Base-by-base conservation (phyloP, 1,140 invertebrate genomes). In the Acromyrmex echinatior region DNA sequence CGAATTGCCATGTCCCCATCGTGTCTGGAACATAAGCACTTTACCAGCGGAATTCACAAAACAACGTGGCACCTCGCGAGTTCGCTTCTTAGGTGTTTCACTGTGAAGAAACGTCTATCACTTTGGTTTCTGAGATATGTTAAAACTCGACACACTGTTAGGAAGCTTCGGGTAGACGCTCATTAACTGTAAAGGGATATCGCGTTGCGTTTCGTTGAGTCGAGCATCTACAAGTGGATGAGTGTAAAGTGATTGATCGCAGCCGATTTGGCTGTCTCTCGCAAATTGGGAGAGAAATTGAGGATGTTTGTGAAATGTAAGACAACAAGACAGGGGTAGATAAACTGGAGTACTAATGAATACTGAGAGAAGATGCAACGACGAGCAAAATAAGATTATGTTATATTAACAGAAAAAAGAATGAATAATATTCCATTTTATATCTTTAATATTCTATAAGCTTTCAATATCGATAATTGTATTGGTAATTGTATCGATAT, bases 281-380 rank as follows among this genome's bases (percentile, higher is more conserved):
- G 56, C 70, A 84, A 84, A 84, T 84, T 84, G 80, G 80, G 45
- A 62, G 70, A 76, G 80, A 76, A 84, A 74, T 84, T 49, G 70
- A 45, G 21, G 79, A 6, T 60, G 56, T 62, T 60, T 60, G 68
- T 28, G 39, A 84, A 74, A 74, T 31, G 58, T 62, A 49, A 74
- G 31, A 6, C 31, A 31, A 62, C 70, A n/a, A 60, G 21, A 28
- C 25, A 10, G 25, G 25, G 14, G 14, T 31, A 53, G 18, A 39
- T 62, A 84, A 84, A 84, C 39, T 74, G 28, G 2, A 28, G 10
- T 74, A 35, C 56, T 82, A 82, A 84, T 84, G 70, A 84, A 35
- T 49, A 62, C 56, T 49, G 9, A 14, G 58, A 84, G 14, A 49
- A 74, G 58, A 49, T 51, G 21, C 25, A 65, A 60, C 28, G 18